Evolutionary conservation across 2,888 invertebrate species (phyloP), one percentile per base, ranked within the genome.

Genomic region (Meloe dianella): DNA sequence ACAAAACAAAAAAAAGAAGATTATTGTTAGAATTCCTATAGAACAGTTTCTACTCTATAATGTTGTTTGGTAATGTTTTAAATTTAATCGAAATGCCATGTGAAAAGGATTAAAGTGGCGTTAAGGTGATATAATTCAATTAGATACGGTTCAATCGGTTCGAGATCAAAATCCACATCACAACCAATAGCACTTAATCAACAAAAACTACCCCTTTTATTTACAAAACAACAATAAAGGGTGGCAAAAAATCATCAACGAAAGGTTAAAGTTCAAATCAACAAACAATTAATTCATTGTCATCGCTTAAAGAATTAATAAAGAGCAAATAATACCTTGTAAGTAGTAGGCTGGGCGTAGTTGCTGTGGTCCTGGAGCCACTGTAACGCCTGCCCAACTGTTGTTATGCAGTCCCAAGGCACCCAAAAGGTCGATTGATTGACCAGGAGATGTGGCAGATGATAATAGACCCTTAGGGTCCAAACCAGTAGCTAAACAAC

Each of bases 361-460:
- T 80, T 89, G 88, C 83, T 90, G 89, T 84, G 90, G 89, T 78
- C 86, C 86, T 80, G 88, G 87, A 73, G 86, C 86, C 80, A 87
- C 85, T 77, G 87, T 88, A 79, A 92, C 91, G 80, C 92, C 92
- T 82, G 86, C 87, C 81, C 89, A 89, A 80, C 90, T 88, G 82
- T 89, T 89, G 86, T 92, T 92, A 87, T 91, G 90, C 84, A 92
- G 87, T 85, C 91, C 91, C 85, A 93, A 87, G 82, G 91, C 91
- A 85, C 90, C 91, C 85, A 93, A 87, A 84, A 93, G 87, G 85
- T 93, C 93, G 86, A 93, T 89, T 79, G 87, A 85, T 84, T 83
- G 81, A 74, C 78, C 70, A 71, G 77, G 72, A 65, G 78, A 75
- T 51, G 77, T 75, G 62, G 79, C 73, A 54, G 77, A 74, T 75